Base-by-base conservation (phyloP, 2,888 invertebrate genomes). In the Mylabris sibirica region DNA sequence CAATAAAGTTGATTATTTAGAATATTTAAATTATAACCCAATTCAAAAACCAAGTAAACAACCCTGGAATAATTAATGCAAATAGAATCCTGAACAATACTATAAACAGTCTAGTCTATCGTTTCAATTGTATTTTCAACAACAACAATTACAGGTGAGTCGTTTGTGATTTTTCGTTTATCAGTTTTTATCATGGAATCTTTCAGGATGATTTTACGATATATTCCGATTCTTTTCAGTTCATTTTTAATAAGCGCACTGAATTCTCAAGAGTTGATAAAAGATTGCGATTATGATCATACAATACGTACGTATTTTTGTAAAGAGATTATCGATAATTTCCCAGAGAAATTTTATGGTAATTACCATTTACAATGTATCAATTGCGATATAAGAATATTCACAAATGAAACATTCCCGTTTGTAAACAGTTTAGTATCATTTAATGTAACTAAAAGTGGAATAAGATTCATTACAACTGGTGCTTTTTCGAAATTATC, bases 321-420 rank as follows among this genome's bases (percentile, higher is more conserved):
- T 67, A 76, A 74, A 17, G 73, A 78, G 53, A 77, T 83, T 30
- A 71, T 67, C 12, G 71, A 75, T 11, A 66, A 67, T 26, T 83
- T 83, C 69, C 83, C 83, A 3, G 72, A 75, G 30, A 69, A 77
- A 57, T 80, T 72, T 66, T 83, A 82, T 67, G 82, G 81, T 26
- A 79, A 79, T 63, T 81, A 79, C 63, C 71, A 77, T 57, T 69
- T 84, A 44, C 72, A 76, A 69, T 84, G 84, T 68, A 63, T 70
- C 0, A 71, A 79, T 22, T 84, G 84, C 65, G 68, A 76, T 24
- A 79, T 84, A 57, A 68, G 74, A 62, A 71, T 68, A 26, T 83
- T 84, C 64, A 73, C 77, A 4, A 71, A 77, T 22, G 72, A 77
- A 6, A 81, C 82, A 4, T 83, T 84, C 72, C 78, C 79, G 3